Evolutionary conservation across 2,113 vertebrate species (phyloP), one percentile per base, ranked within the genome.

Genomic region (Echinops telfairi): DNA sequence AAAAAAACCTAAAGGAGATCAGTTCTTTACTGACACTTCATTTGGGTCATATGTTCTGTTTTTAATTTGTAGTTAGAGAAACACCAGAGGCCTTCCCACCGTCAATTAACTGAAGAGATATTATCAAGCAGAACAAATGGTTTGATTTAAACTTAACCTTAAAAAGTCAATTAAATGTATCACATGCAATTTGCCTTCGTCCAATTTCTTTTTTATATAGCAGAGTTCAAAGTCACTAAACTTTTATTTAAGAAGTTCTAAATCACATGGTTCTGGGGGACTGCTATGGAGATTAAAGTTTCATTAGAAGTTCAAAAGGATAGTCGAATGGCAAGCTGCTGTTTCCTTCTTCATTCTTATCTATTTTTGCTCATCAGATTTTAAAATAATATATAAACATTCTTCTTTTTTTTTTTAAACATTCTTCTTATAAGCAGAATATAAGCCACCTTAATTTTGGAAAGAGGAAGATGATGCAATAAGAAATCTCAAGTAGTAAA

Each of bases 21-120:
- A 82, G 76, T 88, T 94, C 60, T 94, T 86, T 25, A 83, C 43
- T 86, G 70, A 91, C 78, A 90, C 88, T 93, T 93, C 94, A 93
- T 92, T 93, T 90, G 43, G 64, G 62, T 79, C 76, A 86, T 27
- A 85, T 47, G 77, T 79, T 27, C 75, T 82, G 27, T 87, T 82
- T 83, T 89, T 83, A 91, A 93, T 91, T 11, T 83, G 43, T 68
- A 86, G 31, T 95, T 60, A 91, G 91, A 96, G 80, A 87, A 94
- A 92, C 36, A 95, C 62, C 91, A 93, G 91, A 95, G 75, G 79
- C 87, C 47, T 92, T 47, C 8, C 20, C 58, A 86, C 31, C 88
- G 79, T 93, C 79, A 94, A 88, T 97, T 93, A 97, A 83, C 88
- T 57, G 10, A 94, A 86, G 90, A 79, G 76, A 94, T 86, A 75